Percentiles rank a stretch among this genome's conserved stretches.
Conservation (phyloP, 2,888 invertebrate species). For the Orchestes rusci region DNA sequence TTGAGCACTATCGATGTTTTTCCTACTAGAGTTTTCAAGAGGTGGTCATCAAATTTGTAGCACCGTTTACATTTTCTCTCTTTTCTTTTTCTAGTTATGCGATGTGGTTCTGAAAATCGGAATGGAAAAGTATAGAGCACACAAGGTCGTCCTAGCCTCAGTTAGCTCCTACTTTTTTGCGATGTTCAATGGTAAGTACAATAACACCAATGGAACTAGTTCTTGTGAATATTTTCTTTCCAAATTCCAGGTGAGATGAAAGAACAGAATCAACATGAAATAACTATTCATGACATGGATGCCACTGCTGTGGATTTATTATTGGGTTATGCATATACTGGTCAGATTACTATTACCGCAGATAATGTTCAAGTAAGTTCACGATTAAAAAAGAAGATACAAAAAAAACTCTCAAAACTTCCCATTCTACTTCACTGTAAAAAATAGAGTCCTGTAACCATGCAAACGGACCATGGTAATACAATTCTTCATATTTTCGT, state of each 20-base stretch:
- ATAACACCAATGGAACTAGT: too few relatives aligned
- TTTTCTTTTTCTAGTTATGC: constrained; percentile 49
- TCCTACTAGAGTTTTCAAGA: too few relatives aligned
- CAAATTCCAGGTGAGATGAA: constrained; percentile 49
- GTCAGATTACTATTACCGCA: constrained; percentile 52
- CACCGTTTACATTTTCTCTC: too few relatives aligned
- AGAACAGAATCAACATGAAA: constrained; percentile 51
- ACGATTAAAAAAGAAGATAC: constrained; percentile 41
- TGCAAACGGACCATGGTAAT: too few relatives aligned
- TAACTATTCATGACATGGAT: constrained; percentile 52
- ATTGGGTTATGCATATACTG: constrained; percentile 70
- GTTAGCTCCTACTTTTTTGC: constrained; percentile 73
- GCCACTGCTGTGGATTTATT: constrained; percentile 58
- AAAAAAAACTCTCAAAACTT: constrained; percentile 55
- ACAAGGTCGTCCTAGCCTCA: constrained; percentile 67
- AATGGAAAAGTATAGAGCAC: constrained; percentile 59
- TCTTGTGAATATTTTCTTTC: not conserved
- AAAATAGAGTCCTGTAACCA: too few relatives aligned
- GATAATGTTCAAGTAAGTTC: constrained; percentile 54
- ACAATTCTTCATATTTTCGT: too few relatives aligned
- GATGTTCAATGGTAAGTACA: constrained; percentile 57
- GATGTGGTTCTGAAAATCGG: constrained; percentile 63
- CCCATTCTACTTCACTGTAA: too few relatives aligned
- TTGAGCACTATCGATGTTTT: too few relatives aligned
- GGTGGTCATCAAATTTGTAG: too few relatives aligned